Evolutionary conservation across 2,888 invertebrate genomes (phyloP).

Genomic region (Oligia fasciuncula): DNA sequence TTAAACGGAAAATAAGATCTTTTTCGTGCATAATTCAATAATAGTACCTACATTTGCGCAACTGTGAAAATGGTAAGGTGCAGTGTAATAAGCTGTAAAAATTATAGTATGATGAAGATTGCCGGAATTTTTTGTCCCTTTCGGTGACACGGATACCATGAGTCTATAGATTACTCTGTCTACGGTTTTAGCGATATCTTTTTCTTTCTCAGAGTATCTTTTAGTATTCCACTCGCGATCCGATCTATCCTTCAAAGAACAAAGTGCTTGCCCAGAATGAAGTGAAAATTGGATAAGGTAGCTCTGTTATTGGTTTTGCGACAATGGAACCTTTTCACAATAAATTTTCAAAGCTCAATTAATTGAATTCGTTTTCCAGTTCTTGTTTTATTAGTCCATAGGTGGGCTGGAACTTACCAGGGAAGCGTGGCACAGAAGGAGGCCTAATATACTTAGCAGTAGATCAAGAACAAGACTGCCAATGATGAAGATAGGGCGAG

Average conservation of each 20-base stretch:
- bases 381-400: slow-evolving; percentile 49
- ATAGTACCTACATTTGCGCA: no score
- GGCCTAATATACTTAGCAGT: neutral
- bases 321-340: slow-evolving; percentile 74
- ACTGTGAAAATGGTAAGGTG: no score
- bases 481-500: neutral
- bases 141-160: no score
- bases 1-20: no score
- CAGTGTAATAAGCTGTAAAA: no score
- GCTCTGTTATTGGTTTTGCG: slow-evolving; percentile 74
- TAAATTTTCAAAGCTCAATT: slow-evolving; percentile 73
- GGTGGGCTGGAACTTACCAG: neutral
- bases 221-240: slow-evolving; percentile 76
- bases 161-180: no score
- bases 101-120: no score
- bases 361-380: slow-evolving; percentile 56
- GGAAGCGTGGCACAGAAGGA: neutral
- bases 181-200: slow-evolving; percentile 33
- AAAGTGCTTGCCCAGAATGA: slow-evolving; percentile 78
- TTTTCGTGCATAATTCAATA: no score
- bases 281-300: slow-evolving; percentile 78
- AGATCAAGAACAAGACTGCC: neutral
- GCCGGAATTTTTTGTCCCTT: no score
- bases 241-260: slow-evolving; percentile 81
- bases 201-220: slow-evolving; percentile 40